Percentiles rank a stretch among this genome's conserved stretches.
phyloP scores from a whole-genome alignment of 2,113 vertebrate species.

The Himantopus leucocephalus region DNA sequence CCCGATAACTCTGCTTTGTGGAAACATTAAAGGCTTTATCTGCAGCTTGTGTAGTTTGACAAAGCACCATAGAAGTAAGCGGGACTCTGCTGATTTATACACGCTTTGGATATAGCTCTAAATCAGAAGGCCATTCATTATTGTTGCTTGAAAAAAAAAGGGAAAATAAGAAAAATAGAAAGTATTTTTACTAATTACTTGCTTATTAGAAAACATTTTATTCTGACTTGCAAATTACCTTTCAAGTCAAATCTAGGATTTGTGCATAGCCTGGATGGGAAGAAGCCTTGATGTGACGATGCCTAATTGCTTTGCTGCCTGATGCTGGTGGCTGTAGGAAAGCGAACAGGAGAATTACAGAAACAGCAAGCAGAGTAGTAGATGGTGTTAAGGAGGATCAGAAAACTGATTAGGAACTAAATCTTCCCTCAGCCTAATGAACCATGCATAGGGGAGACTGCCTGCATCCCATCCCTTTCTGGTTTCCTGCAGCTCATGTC shows the following conservation, averaged over 20 bases:
- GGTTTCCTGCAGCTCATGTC: neutral
- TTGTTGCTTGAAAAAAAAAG: neutral
- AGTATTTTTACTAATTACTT: neutral
- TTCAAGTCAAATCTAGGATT: neutral
- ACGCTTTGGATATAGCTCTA: neutral
- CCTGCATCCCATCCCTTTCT: neutral
- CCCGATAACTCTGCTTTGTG: conserved; percentile 23
- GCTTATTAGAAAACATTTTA: neutral
- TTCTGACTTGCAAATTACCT: neutral
- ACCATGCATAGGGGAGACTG: neutral
- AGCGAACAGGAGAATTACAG: neutral
- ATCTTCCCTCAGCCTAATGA: neutral
- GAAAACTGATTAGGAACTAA: neutral
- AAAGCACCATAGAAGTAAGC: neutral
- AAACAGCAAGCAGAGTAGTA: neutral
- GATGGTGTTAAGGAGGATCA: neutral
- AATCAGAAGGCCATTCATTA: neutral
- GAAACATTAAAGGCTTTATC: conserved; percentile 54
- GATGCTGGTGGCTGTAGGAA: neutral
- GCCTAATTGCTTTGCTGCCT: neutral
- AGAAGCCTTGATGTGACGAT: neutral
- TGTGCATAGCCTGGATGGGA: neutral
- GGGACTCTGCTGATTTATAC: conserved; percentile 12
- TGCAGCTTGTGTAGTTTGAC: conserved; percentile 25
- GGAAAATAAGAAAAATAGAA: neutral